These are phyloP conservation scores for Geodia barretti DNA, from an alignment of 37 sponge, comb jelly and placozoan species.

Conservation along the genomic window DNA sequence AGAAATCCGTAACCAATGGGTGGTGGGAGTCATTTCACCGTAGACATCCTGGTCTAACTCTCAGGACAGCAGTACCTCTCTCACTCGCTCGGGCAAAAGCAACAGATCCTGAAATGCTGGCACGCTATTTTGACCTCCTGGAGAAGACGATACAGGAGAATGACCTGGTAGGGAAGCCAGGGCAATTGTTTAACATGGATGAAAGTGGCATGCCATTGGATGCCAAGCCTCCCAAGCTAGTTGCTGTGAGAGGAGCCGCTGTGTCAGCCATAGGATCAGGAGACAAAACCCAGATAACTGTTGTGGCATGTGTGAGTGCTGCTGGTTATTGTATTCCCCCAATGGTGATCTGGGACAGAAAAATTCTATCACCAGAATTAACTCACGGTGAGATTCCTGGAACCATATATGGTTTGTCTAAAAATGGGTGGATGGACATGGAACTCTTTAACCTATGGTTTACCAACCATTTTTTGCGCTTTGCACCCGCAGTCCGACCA, in stretches of 20 bases:
- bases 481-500: constrained; percentile 42
- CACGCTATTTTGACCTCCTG: constrained; percentile 48
- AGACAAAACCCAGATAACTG: constrained; percentile 51
- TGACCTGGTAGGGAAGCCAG: constrained; percentile 32
- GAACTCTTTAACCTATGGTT: constrained; percentile 50
- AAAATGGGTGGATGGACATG: constrained; percentile 45
- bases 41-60: constrained; percentile 14
- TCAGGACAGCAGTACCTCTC: constrained; percentile 5
- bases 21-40: constrained; percentile 34
- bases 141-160: constrained; percentile 24
- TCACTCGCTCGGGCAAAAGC: constrained; percentile 16
- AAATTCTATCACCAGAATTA: constrained; percentile 23
- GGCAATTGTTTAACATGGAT: constrained; percentile 37
- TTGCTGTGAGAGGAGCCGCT: neutral
- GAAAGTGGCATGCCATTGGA: constrained; percentile 40
- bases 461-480: constrained; percentile 33
- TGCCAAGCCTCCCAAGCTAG: constrained; percentile 22
- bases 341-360: constrained; percentile 43
- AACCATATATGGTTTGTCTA: constrained; percentile 38
- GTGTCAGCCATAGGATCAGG: constrained; percentile 5
- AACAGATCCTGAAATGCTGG: constrained; percentile 19
- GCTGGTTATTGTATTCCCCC: constrained; percentile 58
- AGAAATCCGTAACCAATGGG: constrained; percentile 3
- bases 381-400: constrained; percentile 52
- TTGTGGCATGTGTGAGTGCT: constrained; percentile 49